phyloP scores from a whole-genome alignment of 1,140 invertebrate species.

The Cydia strobilella region DNA sequence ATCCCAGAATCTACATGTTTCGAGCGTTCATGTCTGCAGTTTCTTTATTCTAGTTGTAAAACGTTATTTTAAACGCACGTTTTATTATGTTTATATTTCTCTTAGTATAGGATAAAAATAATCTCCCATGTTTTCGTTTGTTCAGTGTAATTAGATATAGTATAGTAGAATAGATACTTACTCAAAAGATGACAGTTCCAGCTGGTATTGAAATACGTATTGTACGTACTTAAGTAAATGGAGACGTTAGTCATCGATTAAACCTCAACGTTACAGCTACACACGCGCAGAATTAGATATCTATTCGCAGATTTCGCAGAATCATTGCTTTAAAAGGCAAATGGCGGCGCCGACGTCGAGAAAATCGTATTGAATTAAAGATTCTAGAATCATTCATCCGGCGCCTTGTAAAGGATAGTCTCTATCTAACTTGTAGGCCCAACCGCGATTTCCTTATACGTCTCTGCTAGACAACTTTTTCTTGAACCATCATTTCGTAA shows the following conservation, averaged over 20 bases:
- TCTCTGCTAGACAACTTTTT: not conserved
- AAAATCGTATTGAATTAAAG: constrained; percentile 27
- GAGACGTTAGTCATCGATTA: constrained; percentile 15
- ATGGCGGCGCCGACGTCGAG: not conserved
- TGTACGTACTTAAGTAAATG: not conserved
- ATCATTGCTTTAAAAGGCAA: constrained; percentile 5
- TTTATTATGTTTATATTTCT: not conserved
- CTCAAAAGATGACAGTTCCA: not conserved
- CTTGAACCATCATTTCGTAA: not conserved
- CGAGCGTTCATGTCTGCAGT: constrained; percentile 17
- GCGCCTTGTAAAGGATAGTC: constrained; percentile 16
- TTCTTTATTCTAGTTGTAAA: not conserved
- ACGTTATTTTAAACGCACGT: not conserved
- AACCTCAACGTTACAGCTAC: not conserved
- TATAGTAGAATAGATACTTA: no score
- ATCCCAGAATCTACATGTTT: constrained; percentile 30
- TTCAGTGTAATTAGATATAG: not conserved
- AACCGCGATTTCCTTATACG: not conserved
- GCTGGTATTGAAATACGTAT: not conserved
- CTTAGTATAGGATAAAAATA: not conserved
- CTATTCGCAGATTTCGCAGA: not conserved
- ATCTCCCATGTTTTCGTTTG: not conserved
- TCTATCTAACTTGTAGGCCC: not conserved
- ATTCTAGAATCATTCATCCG: constrained; percentile 26
- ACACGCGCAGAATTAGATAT: not conserved